These are phyloP conservation scores for Acleris emargana DNA, from an alignment of 2,888 invertebrate species.

Conservation along the genomic window DNA sequence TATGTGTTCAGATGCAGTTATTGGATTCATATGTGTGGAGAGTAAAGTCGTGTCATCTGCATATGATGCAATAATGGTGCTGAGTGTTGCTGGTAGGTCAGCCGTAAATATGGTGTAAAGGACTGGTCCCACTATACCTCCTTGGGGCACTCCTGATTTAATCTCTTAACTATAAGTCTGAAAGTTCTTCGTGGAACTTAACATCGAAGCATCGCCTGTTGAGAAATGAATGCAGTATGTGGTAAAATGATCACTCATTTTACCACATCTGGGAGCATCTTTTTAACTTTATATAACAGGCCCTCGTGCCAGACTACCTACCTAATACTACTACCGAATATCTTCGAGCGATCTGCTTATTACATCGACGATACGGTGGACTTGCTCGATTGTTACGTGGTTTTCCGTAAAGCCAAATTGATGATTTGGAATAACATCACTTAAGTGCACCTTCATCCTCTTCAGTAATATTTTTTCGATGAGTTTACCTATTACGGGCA, in stretches of 20 bases:
- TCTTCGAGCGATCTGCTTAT: slow-evolving; percentile 30
- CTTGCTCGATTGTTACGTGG: slow-evolving; percentile 17
- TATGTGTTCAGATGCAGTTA: background rate
- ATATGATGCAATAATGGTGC: background rate
- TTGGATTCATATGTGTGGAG: background rate
- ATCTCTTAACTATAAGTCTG: background rate
- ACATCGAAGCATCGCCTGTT: too few species aligned
- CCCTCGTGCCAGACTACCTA: slow-evolving; percentile 13
- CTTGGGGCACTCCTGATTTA: background rate
- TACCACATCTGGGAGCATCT: too few species aligned
- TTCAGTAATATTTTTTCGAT: slow-evolving; percentile 11
- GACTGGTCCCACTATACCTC: background rate
- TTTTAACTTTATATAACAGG: too few species aligned
- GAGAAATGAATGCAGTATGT: too few species aligned
- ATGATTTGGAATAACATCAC: slow-evolving; percentile 22
- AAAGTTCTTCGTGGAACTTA: background rate
- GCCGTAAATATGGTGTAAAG: background rate
- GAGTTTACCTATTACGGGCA: slow-evolving; percentile 9
- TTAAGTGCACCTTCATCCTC: background rate
- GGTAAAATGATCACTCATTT: too few species aligned
- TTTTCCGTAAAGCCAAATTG: slow-evolving; percentile 37
- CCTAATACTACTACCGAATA: slow-evolving; percentile 33
- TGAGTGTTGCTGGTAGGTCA: background rate
- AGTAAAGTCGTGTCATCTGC: background rate
- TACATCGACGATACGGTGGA: slow-evolving; percentile 26